Conservation (phyloP, 2,797 vertebrate species). For the Peromyscus aztecus region DNA sequence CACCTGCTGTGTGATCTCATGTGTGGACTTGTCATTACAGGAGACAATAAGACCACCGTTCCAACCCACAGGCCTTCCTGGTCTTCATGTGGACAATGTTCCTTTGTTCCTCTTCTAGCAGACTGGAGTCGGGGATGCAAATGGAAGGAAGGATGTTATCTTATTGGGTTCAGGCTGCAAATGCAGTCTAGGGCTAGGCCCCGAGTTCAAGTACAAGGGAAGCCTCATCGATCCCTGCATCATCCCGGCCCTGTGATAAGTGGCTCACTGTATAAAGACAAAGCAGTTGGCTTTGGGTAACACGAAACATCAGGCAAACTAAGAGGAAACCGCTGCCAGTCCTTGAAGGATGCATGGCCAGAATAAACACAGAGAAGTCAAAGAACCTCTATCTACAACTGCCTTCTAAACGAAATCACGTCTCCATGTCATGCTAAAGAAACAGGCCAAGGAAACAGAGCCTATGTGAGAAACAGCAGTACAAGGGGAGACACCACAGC, state of each 20-base stretch:
- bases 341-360: neutral
- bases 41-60: neutral
- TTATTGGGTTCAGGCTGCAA: neutral
- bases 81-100: too few species aligned
- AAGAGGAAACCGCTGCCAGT: neutral
- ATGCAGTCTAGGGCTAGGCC: neutral
- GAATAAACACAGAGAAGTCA: neutral
- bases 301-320: neutral
- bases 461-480: neutral
- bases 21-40: neutral
- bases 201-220: neutral
- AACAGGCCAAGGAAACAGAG: neutral
- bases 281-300: neutral
- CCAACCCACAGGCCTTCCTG: neutral
- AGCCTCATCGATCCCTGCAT: neutral
- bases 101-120: neutral
- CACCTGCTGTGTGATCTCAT: neutral
- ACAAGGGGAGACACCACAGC: rapidly evolving
- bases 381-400: neutral
- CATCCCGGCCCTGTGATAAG: neutral
- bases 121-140: neutral
- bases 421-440: neutral
- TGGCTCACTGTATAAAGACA: neutral
- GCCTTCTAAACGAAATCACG: neutral
- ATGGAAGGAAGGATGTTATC: neutral